Evolutionary conservation across 2,113 vertebrate genomes (phyloP).

Genomic region (Otolemur garnettii): DNA sequence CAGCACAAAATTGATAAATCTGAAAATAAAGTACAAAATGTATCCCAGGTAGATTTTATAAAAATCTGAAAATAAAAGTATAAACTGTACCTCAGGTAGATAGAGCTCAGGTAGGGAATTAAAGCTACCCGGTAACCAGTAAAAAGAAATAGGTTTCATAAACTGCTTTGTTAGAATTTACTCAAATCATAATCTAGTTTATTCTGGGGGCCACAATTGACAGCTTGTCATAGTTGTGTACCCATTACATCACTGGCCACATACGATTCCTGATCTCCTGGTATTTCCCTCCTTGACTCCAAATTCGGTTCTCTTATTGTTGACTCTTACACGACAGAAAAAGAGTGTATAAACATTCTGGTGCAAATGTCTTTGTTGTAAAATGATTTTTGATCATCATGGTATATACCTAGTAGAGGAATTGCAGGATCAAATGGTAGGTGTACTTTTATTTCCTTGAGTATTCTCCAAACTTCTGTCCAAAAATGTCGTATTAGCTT

Average conservation of each 20-base stretch:
- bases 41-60: not conserved
- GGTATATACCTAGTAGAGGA: no score
- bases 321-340: not conserved
- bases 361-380: no score
- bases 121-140: not conserved
- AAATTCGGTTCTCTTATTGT: not conserved
- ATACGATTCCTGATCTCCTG: not conserved
- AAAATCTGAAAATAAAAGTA: slow-evolving; percentile 9
- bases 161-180: not conserved
- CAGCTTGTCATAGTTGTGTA: not conserved
- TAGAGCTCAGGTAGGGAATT: not conserved
- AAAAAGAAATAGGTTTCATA: not conserved
- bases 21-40: not conserved
- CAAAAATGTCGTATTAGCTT: no score
- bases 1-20: not conserved
- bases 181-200: not conserved
- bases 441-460: no score
- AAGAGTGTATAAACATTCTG: not conserved
- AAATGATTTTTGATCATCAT: no score
- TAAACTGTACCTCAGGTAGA: not conserved
- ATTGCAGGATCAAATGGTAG: no score
- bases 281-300: not conserved
- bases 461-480: no score
- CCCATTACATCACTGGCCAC: not conserved
- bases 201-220: not conserved